Evolutionary conservation across 1,140 invertebrate species (phyloP), one percentile per base, ranked within the genome.

Genomic region (Cephus cinctus): DNA sequence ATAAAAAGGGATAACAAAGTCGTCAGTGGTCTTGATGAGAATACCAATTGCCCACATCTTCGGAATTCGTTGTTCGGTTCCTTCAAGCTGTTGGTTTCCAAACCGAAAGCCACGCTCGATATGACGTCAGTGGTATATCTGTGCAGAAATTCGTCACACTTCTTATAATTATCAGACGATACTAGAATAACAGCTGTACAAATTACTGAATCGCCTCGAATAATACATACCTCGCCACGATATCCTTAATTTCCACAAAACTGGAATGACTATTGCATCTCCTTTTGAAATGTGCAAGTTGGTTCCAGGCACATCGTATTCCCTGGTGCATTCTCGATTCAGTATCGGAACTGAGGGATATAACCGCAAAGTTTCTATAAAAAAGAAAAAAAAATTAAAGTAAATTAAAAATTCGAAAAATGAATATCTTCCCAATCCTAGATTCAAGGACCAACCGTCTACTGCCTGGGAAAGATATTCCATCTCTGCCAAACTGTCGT

Each of bases 91-190:
- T 75, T 65, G 1, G 74, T 65, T 4, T 78, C 61, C 5, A 80
- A 60, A 11, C 79, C 80, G 62, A 80, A 82, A 21, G 76, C 78
- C 43, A 78, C 78, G 9, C 71, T 71, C 8, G 77, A 77, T 23
- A 85, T 83, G 1, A 79, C 72, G 55, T 86, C 83, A 47, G 80
- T 80, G 2, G 79, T 79, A 47, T 75, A 84, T 16, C 73, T 65
- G 68, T 67, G 39, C 72, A 69, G n/a, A 59, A 57, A 38, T 12
- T n/a, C 14, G 12, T 41, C 39, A 41, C n/a, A 11, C 14, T 38
- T 4, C 15, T 18, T 41, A n/a, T 4, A 15, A 9, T 12, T 8
- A 12, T 38, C 35, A 9, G 16, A 38, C 12, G 27, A 30, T 30
- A 11, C 3, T 3, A 30, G 25, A 27, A 27, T 27, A 30, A 5